A percentile compares a stretch with the other conserved stretches of the same genome.
These are phyloP conservation scores for Cynaeus angustus DNA, from an alignment of 2,888 invertebrate genomes.

Conservation along the genomic window DNA sequence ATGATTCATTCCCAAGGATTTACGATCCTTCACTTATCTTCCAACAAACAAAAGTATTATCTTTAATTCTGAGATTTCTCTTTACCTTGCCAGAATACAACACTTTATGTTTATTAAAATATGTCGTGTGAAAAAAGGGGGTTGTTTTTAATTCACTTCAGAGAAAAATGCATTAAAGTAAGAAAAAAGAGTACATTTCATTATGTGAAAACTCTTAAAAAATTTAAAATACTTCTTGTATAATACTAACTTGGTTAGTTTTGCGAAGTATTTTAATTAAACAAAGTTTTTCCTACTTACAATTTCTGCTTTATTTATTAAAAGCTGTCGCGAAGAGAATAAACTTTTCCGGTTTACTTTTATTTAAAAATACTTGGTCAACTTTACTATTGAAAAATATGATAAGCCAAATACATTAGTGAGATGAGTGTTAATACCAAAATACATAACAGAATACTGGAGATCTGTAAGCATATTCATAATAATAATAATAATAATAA, in stretches of 20 bases:
- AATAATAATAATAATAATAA: too few relatives aligned
- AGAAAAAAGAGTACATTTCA: background rate
- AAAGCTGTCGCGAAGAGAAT: background rate
- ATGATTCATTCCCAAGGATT: conserved; percentile 25
- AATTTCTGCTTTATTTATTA: background rate
- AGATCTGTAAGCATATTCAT: too few relatives aligned
- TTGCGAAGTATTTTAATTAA: conserved; percentile 9
- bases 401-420: too few relatives aligned
- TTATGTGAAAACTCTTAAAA: background rate
- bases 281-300: conserved; percentile 3
- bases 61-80: conserved; percentile 16
- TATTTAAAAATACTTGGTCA: background rate
- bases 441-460: too few relatives aligned
- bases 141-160: background rate
- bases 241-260: too few relatives aligned
- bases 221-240: conserved; percentile 1
- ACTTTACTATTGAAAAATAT: too few relatives aligned
- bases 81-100: conserved; percentile 1
- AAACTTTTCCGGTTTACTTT: background rate
- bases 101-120: background rate
- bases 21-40: conserved; percentile 12
- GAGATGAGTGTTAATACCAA: too few relatives aligned
- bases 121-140: background rate
- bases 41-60: conserved; percentile 27
- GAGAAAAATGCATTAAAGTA: background rate